A percentile compares a stretch with the other conserved stretches of the same genome.
phyloP scores from a whole-genome alignment of 1,140 invertebrate genomes.

The Ips typographus region DNA sequence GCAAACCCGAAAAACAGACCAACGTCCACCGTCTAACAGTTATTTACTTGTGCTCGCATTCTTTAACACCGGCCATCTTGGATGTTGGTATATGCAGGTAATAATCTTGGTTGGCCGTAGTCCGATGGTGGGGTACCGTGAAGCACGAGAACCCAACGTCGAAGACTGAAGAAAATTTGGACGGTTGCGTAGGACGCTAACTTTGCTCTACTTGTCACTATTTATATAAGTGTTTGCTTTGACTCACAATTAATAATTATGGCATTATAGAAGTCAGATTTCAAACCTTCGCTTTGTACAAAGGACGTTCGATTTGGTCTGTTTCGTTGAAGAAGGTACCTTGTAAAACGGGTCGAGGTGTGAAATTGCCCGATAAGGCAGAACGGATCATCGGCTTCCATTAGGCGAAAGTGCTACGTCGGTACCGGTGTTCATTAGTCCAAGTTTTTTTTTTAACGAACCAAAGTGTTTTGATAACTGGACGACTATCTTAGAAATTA shows the following conservation, averaged over 20 bases:
- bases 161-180: too few relatives aligned
- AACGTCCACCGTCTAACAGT: slow-evolving; percentile 34
- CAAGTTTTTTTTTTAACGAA: slow-evolving; percentile 12
- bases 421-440: slow-evolving; percentile 17
- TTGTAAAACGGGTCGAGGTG: slow-evolving; percentile 21
- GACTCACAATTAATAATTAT: too few relatives aligned
- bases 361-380: slow-evolving; percentile 28
- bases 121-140: slow-evolving; percentile 4
- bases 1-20: slow-evolving; percentile 2
- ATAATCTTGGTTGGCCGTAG: slow-evolving; percentile 27
- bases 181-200: too few relatives aligned
- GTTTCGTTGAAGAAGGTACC: too few relatives aligned
- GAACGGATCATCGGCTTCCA: slow-evolving; percentile 18
- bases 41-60: slow-evolving; percentile 43
- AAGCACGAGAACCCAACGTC: neutral
- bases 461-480: slow-evolving; percentile 13
- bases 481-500: slow-evolving; percentile 8
- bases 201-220: too few relatives aligned
- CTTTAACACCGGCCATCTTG: slow-evolving; percentile 42
- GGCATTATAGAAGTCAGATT: too few relatives aligned
- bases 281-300: too few relatives aligned
- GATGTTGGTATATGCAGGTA: slow-evolving; percentile 42
- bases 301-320: too few relatives aligned
- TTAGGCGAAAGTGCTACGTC: slow-evolving; percentile 14
- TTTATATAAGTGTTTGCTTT: too few relatives aligned